Conservation (phyloP, 1,140 invertebrate genomes). For the Drosophila subobscura region DNA sequence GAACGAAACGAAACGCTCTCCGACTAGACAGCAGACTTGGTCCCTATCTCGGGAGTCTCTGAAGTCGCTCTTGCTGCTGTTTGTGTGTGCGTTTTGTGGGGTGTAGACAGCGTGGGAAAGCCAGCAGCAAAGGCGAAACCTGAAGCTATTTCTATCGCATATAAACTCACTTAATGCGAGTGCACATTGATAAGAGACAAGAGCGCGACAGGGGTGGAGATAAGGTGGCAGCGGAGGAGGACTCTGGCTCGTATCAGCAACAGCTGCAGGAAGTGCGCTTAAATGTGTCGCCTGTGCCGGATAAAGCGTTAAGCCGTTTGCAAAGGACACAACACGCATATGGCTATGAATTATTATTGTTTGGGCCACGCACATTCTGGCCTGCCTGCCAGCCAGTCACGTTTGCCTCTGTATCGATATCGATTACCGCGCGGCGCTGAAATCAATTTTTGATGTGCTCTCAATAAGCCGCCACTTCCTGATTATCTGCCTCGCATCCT, state of each 20-base stretch:
- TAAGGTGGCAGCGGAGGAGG: not conserved
- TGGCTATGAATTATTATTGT: constrained; percentile 79
- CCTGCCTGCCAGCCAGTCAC: constrained; percentile 29
- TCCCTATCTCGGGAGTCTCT: not conserved
- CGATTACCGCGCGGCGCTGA: constrained; percentile 47
- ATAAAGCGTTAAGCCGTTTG: constrained; percentile 70
- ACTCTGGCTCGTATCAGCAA: constrained; percentile 56
- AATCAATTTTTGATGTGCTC: constrained; percentile 80
- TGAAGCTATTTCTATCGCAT: constrained; percentile 51
- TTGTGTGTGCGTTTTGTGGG: constrained; percentile 1
- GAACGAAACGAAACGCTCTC: constrained; percentile 29
- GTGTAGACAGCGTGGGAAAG: constrained; percentile 38
- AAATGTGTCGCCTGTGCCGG: constrained; percentile 65
- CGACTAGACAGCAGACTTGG: constrained; percentile 33
- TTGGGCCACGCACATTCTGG: constrained; percentile 32
- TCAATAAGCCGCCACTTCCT: constrained; percentile 74
- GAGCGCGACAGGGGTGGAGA: constrained; percentile 8
- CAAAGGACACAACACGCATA: constrained; percentile 54
- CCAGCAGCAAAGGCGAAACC: constrained; percentile 30
- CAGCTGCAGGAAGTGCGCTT: constrained; percentile 78
- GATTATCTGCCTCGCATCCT: constrained; percentile 60
- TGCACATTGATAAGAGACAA: constrained; percentile 76
- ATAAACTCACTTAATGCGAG: constrained; percentile 74
- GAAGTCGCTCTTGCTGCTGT: not conserved
- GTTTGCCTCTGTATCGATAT: constrained; percentile 68